These are phyloP conservation scores for Chromobotia macracanthus DNA, from an alignment of 2,797 vertebrate genomes.

Conservation along the genomic window DNA sequence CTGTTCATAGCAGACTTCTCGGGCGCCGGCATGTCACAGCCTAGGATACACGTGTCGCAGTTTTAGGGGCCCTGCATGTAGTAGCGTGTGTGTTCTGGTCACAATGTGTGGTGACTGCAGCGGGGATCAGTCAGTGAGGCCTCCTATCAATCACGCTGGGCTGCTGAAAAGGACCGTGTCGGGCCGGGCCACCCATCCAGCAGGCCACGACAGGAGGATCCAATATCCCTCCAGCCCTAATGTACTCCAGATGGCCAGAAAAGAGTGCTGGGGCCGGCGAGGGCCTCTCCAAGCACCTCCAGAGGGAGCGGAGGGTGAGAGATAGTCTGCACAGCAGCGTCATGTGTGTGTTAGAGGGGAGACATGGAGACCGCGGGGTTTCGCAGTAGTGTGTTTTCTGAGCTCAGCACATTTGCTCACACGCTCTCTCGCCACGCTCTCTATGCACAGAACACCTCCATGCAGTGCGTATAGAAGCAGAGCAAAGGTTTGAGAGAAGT, in stretches of 20 bases:
- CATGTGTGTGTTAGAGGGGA: conserved; percentile 24
- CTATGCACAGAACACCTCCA: neutral
- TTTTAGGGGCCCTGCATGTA: conserved; percentile 59
- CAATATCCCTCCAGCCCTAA: conserved; percentile 78
- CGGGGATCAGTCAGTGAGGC: conserved; percentile 54
- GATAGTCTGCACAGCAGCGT: conserved; percentile 29
- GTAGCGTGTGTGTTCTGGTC: conserved; percentile 48
- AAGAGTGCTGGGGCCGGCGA: conserved; percentile 49
- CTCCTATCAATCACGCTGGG: conserved; percentile 77
- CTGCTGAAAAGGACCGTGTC: conserved; percentile 76
- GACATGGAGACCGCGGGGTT: conserved; percentile 42
- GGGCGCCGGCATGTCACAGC: conserved; percentile 41
- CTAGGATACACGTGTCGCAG: conserved; percentile 59
- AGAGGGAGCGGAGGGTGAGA: neutral
- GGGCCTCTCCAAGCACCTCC: conserved; percentile 34
- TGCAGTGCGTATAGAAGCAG: neutral
- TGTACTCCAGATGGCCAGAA: conserved; percentile 80
- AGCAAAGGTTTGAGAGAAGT: neutral
- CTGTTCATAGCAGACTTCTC: conserved; percentile 32
- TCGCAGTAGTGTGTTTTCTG: conserved; percentile 23
- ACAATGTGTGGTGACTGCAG: conserved; percentile 45
- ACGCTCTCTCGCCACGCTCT: neutral
- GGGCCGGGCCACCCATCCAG: conserved; percentile 80
- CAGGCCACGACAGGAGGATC: conserved; percentile 77
- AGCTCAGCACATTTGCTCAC: neutral